Evolutionary conservation across 1,140 invertebrate genomes (phyloP), one percentile per base, ranked within the genome.

Genomic region (Microplitis mediator): DNA sequence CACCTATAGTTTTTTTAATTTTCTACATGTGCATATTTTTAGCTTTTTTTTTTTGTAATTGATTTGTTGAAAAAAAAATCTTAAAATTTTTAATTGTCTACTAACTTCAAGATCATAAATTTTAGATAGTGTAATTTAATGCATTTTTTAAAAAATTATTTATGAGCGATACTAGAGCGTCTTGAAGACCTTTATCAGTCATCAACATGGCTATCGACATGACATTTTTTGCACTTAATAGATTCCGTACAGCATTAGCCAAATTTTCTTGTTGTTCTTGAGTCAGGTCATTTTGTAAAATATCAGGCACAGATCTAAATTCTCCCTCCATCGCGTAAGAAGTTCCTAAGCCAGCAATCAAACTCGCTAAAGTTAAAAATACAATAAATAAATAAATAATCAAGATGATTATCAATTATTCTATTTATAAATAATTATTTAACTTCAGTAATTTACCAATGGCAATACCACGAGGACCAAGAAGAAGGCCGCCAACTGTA

Each of bases 231-330:
- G 52, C 36, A 16, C 54, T 64, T 4, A 77, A 54, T 34, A 75
- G 39, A 34, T 54, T 71, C 14, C 68, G 71, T 11, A 77, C 5
- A 32, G 70, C 70, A 45, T 16, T 13, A 23, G 72, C 70, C 36
- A 77, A 65, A 64, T 71, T 73, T 68, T 72, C 45, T 62, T 71
- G 74, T 50, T 77, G 76, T 14, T 65, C 50, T n/a, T 14, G 3
- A 5, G 72, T 71, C 6, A 70, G 51, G 9, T 77, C 76, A n/a
- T 71, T 51, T n/a, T 31, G 31, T 54, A 77, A 50, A 69, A 77
- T 72, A 61, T 75, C 67, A 14, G 74, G 72, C 3, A 77, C 74
- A 36, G 76, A 75, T 62, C 73, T 69, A 35, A 77, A 77, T 61
- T 75, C 65, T 23, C 72, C 72, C 35, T 71, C 69, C 45, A 54